Evolutionary conservation across 2,888 invertebrate genomes (phyloP), one percentile per base, ranked within the genome.

Genomic region (Byasa hedistus): DNA sequence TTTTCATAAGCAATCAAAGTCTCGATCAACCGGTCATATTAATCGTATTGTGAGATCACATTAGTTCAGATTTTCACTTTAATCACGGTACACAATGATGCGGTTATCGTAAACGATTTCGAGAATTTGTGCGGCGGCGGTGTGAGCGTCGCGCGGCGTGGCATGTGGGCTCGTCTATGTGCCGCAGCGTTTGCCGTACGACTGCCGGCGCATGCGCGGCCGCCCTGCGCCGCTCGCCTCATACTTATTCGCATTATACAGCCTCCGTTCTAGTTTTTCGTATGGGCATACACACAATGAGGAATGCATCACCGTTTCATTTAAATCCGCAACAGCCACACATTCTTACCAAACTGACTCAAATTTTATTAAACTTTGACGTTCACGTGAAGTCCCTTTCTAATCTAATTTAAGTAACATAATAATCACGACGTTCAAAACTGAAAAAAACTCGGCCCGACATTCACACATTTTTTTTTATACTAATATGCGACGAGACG

Each of bases 101-200:
- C 77, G 69, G 70, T 79, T 87, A 86, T 90, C 91, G 90, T 89
- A 87, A 88, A 85, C 84, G 79, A 78, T 85, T 83, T 89, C 90
- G 91, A 81, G 75, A 80, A 70, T 74, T 39, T 72, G 71, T 71
- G 74, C 75, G 72, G 75, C 76, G 75, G 74, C 73, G 76, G 70
- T 69, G 62, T 44, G 68, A 69, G 71, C 65, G 68, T 70, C 64
- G 68, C 70, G 61, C 60, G 59, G 59, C 36, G 27, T 48, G 59
- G 59, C 36, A 32, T 48, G 67, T 67, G 67, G 64, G 67, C 71
- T 73, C 85, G 84, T 81, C 85, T 79, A 75, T 73, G 64, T 75
- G 82, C 84, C 83, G 85, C 87, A 80, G 85, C 78, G 89, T 80
- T 82, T 82, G 81, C 81, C 87, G 87, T 86, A 89, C 87, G 86